These are phyloP conservation scores for Mythimna pallens DNA, from an alignment of 2,888 invertebrate genomes.

Conservation along the genomic window DNA sequence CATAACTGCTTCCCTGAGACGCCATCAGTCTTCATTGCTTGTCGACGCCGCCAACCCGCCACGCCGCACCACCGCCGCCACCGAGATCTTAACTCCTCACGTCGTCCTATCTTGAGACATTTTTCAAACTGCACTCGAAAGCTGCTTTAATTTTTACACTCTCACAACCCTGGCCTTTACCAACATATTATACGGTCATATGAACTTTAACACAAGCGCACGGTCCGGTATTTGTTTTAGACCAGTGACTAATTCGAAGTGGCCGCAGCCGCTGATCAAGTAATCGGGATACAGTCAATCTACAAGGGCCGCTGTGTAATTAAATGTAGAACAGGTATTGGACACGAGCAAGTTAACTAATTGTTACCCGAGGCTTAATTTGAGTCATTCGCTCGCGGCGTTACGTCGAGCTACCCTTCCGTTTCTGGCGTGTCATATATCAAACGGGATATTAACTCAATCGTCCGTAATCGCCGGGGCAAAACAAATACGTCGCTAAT, in stretches of 20 bases:
- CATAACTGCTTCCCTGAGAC: slow-evolving; percentile 89
- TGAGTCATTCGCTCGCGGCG: slow-evolving; percentile 71
- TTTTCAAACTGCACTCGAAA: slow-evolving; percentile 77
- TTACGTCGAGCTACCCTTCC: slow-evolving; percentile 77
- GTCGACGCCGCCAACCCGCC: slow-evolving; percentile 82
- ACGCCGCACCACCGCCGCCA: slow-evolving; percentile 54
- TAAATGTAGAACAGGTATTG: slow-evolving; percentile 63
- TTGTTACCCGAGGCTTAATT: slow-evolving; percentile 71
- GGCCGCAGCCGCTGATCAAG: slow-evolving; percentile 34
- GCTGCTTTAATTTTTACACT: slow-evolving; percentile 74
- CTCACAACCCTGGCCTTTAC: slow-evolving; percentile 51
- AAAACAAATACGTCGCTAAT: slow-evolving; percentile 88
- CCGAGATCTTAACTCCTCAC: slow-evolving; percentile 87
- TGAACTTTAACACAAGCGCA: slow-evolving; percentile 27
- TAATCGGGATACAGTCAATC: slow-evolving; percentile 50
- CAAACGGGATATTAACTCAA: slow-evolving; percentile 87
- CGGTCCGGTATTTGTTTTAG: slow-evolving; percentile 18
- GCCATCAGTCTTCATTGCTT: slow-evolving; percentile 91
- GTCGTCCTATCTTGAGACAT: slow-evolving; percentile 80
- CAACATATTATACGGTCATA: slow-evolving; percentile 54
- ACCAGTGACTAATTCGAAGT: slow-evolving; percentile 42
- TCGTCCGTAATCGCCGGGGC: slow-evolving; percentile 85
- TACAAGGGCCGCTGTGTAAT: slow-evolving; percentile 56
- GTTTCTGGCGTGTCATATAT: slow-evolving; percentile 82
- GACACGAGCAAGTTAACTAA: slow-evolving; percentile 56